Conservation (phyloP, 2,113 vertebrate species). For the pig (Sus scrofa) region DNA sequence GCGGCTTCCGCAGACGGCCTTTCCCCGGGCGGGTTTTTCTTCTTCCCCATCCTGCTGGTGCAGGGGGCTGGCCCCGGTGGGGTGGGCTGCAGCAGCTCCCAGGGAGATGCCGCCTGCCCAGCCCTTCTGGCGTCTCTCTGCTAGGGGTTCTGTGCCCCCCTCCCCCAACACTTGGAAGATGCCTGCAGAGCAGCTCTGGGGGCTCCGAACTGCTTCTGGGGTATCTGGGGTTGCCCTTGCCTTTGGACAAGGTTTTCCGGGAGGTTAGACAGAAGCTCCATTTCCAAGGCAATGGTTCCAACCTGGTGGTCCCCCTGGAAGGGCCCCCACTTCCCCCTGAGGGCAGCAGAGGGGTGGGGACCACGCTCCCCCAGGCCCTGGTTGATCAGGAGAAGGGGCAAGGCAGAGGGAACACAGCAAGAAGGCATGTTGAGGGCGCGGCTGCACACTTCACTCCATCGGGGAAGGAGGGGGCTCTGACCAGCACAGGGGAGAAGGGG, state of each 20-base stretch:
- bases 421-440: not conserved
- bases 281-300: conserved; percentile 78
- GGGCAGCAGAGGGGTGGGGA: not conserved
- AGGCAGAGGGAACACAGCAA: not conserved
- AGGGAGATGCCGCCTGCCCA: not conserved
- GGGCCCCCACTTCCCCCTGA: not conserved
- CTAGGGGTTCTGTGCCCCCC: not conserved
- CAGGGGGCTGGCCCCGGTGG: not conserved
- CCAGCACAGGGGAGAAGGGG: not conserved
- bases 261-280: conserved; percentile 72
- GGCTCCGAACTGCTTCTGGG: not conserved
- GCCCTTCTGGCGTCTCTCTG: not conserved
- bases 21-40: not conserved
- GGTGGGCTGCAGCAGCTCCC: fast-evolving
- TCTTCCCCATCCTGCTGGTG: not conserved
- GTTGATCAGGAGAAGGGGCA: not conserved
- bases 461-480: not conserved
- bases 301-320: conserved; percentile 48
- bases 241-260: conserved; percentile 78
- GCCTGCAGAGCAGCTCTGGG: not conserved
- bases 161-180: not conserved
- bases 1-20: not conserved
- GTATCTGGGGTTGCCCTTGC: not conserved
- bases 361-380: fast-evolving
- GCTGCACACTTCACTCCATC: not conserved